A percentile compares a stretch with the other conserved stretches of the same genome.
These are phyloP conservation scores for Nothura maculosa DNA, from an alignment of 2,797 vertebrate genomes.

Conservation along the genomic window DNA sequence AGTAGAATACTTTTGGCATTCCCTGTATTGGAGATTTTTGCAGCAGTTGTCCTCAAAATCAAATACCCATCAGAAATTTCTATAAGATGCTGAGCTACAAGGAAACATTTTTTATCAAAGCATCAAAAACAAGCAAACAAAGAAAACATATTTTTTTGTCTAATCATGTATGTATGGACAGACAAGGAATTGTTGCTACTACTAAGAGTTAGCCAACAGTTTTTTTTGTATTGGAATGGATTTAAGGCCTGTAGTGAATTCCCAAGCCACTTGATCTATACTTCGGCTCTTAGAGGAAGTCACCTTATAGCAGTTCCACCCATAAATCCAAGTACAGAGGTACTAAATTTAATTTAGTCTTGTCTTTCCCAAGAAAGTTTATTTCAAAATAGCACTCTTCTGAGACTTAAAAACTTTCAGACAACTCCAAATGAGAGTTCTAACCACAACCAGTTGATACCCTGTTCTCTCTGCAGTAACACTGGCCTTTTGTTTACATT, in stretches of 20 bases:
- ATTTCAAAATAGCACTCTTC: neutral
- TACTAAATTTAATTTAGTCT: neutral
- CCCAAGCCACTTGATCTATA: fast-evolving
- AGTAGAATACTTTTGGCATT: slow-evolving; percentile 13
- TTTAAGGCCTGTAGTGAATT: neutral
- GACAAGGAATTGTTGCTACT: neutral
- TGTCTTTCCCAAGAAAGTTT: neutral
- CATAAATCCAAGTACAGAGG: neutral
- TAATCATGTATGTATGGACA: neutral
- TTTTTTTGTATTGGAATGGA: neutral
- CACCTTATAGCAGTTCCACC: neutral
- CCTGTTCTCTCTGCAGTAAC: neutral
- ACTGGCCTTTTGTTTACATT: neutral
- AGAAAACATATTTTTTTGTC: neutral
- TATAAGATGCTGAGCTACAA: neutral
- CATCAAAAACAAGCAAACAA: neutral
- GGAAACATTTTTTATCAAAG: neutral
- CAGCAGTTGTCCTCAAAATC: neutral
- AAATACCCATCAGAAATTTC: neutral
- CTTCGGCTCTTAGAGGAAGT: neutral
- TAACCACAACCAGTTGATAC: neutral
- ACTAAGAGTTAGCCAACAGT: neutral
- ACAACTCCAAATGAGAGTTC: neutral
- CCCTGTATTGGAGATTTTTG: neutral
- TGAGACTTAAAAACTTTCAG: neutral